Base-by-base conservation (phyloP, 1,140 invertebrate species). In the Microvelia longipes region DNA sequence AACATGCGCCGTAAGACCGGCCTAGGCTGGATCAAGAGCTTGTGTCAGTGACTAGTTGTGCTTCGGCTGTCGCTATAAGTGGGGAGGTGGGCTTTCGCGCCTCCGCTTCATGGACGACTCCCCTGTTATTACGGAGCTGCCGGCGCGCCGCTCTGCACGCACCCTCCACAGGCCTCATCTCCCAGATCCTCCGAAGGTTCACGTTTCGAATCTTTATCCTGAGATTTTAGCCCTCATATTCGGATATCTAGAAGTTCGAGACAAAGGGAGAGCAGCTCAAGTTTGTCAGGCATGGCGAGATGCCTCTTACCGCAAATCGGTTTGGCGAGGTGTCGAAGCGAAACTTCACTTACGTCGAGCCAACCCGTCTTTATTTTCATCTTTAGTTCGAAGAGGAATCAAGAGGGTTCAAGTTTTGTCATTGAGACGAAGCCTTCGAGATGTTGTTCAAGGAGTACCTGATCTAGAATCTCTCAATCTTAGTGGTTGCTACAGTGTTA, bases 141-240 rank as follows among this genome's bases (percentile, higher is more conserved):
- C 28, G 79, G 35, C 35, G 5, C 35, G 35, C 5, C 77, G 78
- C 76, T 76, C 73, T 78, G 79, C 74, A n/a, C 15, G n/a, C 25
- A 64, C 82, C 72, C 79, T 84, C 69, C 83, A 85, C 72, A 80
- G 82, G 76, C 83, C 83, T 71, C 83, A 83, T 75, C 77, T 84
- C 73, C 78, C 80, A 71, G 73, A 75, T 71, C 76, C 79, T 71
- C 76, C 80, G 75, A 71, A 28, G 30, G 90, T 89, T 65, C 91
- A 94, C 80, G 90, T 96, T 72, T 91, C 90, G 19, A 86, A 89
- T 76, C 82, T 96, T 19, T 96, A 96, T 80, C 94, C 94, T 1
- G 94, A 97, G 78, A 87, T 97, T 69, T 80, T 98, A 29, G 90
- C 93, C 26, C 85, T 94, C 72, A 96, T 98, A 76, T 97, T 98